These are phyloP conservation scores for Caenorhabditis becei DNA, from an alignment of 2,888 invertebrate genomes.

Conservation along the genomic window DNA sequence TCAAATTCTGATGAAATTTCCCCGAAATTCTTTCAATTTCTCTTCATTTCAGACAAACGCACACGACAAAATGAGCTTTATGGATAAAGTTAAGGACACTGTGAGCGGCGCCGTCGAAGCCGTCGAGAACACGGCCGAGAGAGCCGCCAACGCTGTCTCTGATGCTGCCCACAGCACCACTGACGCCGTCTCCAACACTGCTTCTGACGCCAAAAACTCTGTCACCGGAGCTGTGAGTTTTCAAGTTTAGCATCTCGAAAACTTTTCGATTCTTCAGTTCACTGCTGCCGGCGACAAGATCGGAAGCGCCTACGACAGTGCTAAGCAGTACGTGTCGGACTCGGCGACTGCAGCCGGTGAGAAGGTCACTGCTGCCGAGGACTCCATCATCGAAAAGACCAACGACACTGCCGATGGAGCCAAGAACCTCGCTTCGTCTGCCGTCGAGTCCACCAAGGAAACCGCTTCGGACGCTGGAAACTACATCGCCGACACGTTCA, in stretches of 20 bases:
- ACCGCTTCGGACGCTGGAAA: slow-evolving; percentile 22
- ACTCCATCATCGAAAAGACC: slow-evolving; percentile 17
- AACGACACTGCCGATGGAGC: slow-evolving; percentile 2
- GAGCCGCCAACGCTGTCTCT: slow-evolving; percentile 21
- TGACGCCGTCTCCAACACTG: slow-evolving; percentile 1
- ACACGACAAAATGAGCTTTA: slow-evolving; percentile 49
- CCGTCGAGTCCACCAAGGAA: slow-evolving; percentile 21
- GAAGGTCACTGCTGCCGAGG: slow-evolving; percentile 25
- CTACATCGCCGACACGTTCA: slow-evolving; percentile 7
- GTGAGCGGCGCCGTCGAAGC: slow-evolving; percentile 26
- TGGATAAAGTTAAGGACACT: slow-evolving; percentile 52
- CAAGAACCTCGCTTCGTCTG: neutral
- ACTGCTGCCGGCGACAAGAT: slow-evolving; percentile 43
- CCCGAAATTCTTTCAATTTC: slow-evolving; percentile 1
- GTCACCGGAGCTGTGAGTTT: slow-evolving; percentile 53
- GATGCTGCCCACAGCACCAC: slow-evolving; percentile 9
- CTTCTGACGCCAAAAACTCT: slow-evolving; percentile 42
- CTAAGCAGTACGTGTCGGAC: slow-evolving; percentile 44
- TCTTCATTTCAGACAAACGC: slow-evolving; percentile 20
- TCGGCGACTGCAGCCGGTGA: slow-evolving; percentile 25
- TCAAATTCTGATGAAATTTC: neutral
- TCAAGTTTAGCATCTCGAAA: neutral
- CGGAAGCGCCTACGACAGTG: slow-evolving; percentile 44
- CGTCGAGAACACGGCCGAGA: slow-evolving; percentile 37
- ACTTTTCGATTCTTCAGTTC: slow-evolving; percentile 31